Evolutionary conservation across 1,140 invertebrate genomes (phyloP).

Genomic region (Nephila pilipes): DNA sequence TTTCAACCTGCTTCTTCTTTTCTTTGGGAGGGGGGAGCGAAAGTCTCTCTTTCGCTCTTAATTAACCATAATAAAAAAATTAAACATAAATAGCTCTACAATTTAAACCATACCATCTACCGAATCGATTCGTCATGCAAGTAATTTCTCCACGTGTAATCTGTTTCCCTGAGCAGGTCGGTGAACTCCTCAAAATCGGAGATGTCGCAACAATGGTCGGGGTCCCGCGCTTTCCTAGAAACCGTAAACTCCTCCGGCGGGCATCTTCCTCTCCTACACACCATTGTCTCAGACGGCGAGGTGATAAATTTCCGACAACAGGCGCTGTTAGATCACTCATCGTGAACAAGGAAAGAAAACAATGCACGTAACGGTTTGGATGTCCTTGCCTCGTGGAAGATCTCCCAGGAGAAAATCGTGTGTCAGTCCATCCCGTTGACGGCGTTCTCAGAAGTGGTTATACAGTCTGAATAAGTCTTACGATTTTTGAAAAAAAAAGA

Average conservation of each 20-base stretch:
- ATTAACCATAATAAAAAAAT: too few relatives aligned
- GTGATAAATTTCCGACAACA: conserved; percentile 25
- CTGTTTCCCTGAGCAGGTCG: neutral
- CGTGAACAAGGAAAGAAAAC: neutral
- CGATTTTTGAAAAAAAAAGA: too few relatives aligned
- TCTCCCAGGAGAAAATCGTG: neutral
- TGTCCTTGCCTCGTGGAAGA: neutral
- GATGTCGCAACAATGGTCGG: neutral
- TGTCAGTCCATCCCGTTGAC: too few relatives aligned
- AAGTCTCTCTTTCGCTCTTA: too few relatives aligned
- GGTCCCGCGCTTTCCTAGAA: neutral
- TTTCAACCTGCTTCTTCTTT: too few relatives aligned
- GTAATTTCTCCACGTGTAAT: neutral
- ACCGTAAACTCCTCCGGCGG: neutral
- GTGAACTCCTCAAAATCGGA: neutral
- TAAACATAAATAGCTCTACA: too few relatives aligned
- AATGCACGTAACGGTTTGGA: neutral
- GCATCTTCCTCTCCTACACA: neutral
- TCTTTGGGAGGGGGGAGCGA: too few relatives aligned
- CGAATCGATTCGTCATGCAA: neutral
- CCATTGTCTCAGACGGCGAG: neutral
- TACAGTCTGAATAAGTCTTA: too few relatives aligned
- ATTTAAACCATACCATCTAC: too few relatives aligned
- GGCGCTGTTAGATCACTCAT: neutral
- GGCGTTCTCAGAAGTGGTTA: too few relatives aligned